Base-by-base conservation (phyloP, 2,888 invertebrate species). In the Apamea anceps region DNA sequence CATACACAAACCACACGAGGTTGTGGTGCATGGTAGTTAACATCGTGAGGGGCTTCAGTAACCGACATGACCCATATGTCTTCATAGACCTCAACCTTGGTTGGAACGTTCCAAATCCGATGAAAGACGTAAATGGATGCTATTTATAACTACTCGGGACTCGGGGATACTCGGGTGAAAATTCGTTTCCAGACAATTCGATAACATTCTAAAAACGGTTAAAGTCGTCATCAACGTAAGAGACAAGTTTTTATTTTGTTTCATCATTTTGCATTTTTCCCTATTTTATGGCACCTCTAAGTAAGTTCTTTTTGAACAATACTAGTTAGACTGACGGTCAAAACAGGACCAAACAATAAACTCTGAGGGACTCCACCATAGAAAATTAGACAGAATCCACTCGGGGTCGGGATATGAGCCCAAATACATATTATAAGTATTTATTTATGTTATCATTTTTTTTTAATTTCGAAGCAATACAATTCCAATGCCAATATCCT, bases 91-190 rank as follows among this genome's bases (percentile, higher is more conserved):
- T 42, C 37, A 72, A 72, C 60, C 51, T 63, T 28, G 21, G 3
- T 1, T 18, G 32, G 28, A 51, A 42, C 48, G 15, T 75, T 63
- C 51, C 18, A 72, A 75, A 57, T 32, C 37, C 37, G 28, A n/a
- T 15, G 15, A 21, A 62, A 37, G 45, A 72, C 66, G 79, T 62
- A 28, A 48, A 45, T 45, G 32, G 28, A 0, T 21, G 67, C 21
- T 84, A 82, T 86, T 73, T 73, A 81, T 76, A 85, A 15, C 48
- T 72, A 48, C 15, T 48, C 15, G 48, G 15, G 48, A 48, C 48
- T 48, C 48, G 4, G 12, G 42, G 48, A 51, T 25, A 73, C 74
- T 57, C 57, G 12, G 18, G 0, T 13, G n/a, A 15, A 54, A 77
- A 62, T n/a, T 60, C 1, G 42, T 67, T 32, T 77, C 37, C 28